Evolutionary conservation across 2,113 vertebrate species (phyloP).

Genomic region (Sinocyclocheilus grahami): DNA sequence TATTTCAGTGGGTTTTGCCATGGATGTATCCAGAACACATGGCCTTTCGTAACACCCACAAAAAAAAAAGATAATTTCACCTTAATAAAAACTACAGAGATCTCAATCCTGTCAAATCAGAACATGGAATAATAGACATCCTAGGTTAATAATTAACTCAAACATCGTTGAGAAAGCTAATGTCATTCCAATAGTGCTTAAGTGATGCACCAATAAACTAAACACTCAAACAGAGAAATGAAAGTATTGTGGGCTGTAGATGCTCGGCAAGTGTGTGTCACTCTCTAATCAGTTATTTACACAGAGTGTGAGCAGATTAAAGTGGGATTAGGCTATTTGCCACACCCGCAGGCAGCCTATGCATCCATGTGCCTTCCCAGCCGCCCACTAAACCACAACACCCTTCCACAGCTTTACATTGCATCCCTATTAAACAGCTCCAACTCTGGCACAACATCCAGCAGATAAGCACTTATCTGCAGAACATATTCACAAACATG

Average conservation of each 20-base stretch:
- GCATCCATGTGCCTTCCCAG: constrained; percentile 30
- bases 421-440: constrained; percentile 14
- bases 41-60: neutral
- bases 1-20: neutral
- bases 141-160: constrained; percentile 18
- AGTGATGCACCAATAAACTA: constrained; percentile 15
- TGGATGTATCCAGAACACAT: neutral
- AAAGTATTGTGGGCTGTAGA: constrained; percentile 44
- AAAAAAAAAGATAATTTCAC: neutral
- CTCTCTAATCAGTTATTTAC: constrained; percentile 47
- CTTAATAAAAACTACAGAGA: neutral
- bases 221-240: constrained; percentile 14
- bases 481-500: constrained; percentile 10
- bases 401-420: constrained; percentile 3
- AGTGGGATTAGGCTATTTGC: constrained; percentile 55
- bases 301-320: constrained; percentile 54
- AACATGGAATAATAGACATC: neutral
- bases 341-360: constrained; percentile 46
- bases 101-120: constrained; percentile 6
- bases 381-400: constrained; percentile 18
- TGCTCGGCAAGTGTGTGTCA: constrained; percentile 30
- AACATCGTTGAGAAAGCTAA: constrained; percentile 21
- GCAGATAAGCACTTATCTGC: constrained; percentile 38
- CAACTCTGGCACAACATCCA: constrained; percentile 9
- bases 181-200: constrained; percentile 5